These are phyloP conservation scores for Lycocerus yunnanus DNA, from an alignment of 2,888 invertebrate genomes.

Conservation along the genomic window DNA sequence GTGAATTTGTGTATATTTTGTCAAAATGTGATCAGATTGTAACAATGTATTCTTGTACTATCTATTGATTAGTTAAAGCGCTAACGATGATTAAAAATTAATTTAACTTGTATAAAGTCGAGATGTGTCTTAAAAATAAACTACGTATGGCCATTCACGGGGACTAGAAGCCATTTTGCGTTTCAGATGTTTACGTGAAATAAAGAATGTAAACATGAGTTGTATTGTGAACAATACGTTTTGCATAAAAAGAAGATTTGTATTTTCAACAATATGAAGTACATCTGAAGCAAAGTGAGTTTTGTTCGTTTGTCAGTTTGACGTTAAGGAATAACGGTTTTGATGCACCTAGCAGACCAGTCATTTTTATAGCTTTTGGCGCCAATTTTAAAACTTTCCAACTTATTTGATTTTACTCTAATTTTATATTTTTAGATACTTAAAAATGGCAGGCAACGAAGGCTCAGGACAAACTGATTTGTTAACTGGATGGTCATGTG, in stretches of 20 bases:
- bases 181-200: conserved; percentile 42
- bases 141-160: conserved; percentile 40
- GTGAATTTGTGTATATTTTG: conserved; percentile 32
- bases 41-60: background rate
- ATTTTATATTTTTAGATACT: conserved; percentile 16
- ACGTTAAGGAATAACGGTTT: conserved; percentile 13
- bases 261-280: conserved; percentile 10
- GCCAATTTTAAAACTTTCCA: conserved; percentile 42
- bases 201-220: conserved; percentile 52
- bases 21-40: conserved; percentile 32
- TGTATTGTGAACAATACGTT: conserved; percentile 43
- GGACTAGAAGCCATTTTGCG: conserved; percentile 55
- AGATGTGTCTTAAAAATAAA: conserved; percentile 11
- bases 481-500: conserved; percentile 60
- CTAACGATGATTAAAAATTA: background rate
- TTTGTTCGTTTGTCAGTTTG: background rate
- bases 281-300: conserved; percentile 15
- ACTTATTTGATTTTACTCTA: background rate
- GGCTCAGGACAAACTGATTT: conserved; percentile 53
- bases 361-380: conserved; percentile 43
- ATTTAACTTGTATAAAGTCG: background rate
- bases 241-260: conserved; percentile 30
- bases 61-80: background rate
- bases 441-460: conserved; percentile 54
- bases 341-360: conserved; percentile 5